phyloP scores from a whole-genome alignment of 1,140 invertebrate genomes.

The Pseudomyrmex sp. region DNA sequence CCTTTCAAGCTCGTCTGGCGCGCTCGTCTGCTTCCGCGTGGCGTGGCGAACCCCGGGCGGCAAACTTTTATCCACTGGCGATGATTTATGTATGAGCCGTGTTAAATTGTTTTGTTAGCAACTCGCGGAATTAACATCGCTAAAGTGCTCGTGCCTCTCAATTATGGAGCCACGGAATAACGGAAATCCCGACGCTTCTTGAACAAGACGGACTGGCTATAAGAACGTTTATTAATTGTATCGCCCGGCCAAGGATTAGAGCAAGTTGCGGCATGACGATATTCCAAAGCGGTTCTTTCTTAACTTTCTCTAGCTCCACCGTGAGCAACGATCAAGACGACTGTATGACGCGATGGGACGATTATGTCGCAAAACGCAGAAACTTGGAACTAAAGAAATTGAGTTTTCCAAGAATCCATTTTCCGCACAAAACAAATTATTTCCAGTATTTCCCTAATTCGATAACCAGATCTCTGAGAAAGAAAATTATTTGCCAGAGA shows the following conservation, averaged over 20 bases:
- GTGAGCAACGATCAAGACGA: too few relatives aligned
- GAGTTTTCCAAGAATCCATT: background rate
- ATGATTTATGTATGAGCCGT: conserved; percentile 58
- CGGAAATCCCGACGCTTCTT: conserved; percentile 30
- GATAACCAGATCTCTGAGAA: background rate
- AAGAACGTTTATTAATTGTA: conserved; percentile 43
- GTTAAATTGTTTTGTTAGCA: conserved; percentile 59
- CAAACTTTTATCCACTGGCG: conserved; percentile 51
- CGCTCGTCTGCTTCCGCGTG: background rate
- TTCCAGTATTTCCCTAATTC: background rate
- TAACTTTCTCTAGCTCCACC: too few relatives aligned
- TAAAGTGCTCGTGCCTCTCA: conserved; percentile 42
- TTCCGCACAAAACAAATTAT: background rate
- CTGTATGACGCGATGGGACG: too few relatives aligned
- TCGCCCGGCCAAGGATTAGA: conserved; percentile 15
- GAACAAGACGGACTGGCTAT: background rate
- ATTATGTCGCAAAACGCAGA: background rate
- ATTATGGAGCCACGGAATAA: conserved; percentile 17
- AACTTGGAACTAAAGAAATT: background rate
- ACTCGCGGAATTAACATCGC: conserved; percentile 51
- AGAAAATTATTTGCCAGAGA: background rate
- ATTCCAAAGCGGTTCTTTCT: background rate
- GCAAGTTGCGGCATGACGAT: background rate
- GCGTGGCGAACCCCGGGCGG: background rate
- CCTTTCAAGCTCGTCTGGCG: conserved; percentile 44